These are phyloP conservation scores for Agapornis roseicollis DNA, from an alignment of 2,113 vertebrate species.

Conservation along the genomic window DNA sequence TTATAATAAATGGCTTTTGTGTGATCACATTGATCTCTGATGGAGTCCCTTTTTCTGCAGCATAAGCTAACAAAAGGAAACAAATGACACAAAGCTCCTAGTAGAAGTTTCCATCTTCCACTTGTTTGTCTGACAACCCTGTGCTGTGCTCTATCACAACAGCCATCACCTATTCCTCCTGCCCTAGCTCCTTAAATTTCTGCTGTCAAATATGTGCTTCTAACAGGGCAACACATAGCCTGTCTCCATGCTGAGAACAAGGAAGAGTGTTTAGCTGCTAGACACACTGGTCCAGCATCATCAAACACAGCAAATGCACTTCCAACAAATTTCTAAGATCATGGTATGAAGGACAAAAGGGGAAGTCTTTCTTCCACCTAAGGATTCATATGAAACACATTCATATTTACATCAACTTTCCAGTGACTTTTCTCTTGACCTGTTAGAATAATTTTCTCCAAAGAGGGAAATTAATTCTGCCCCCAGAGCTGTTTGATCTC, in stretches of 20 bases:
- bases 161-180: background rate
- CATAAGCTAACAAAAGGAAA: background rate
- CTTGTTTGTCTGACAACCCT: background rate
- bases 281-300: background rate
- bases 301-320: background rate
- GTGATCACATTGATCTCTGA: no score
- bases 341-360: fast-evolving
- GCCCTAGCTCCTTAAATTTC: no score
- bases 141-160: background rate
- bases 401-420: background rate
- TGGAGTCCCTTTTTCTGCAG: no score
- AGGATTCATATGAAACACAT: fast-evolving
- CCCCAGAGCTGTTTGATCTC: background rate
- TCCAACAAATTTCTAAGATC: background rate
- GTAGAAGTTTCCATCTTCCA: background rate
- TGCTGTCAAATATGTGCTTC: background rate
- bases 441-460: background rate
- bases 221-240: fast-evolving
- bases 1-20: no score
- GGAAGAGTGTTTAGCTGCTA: background rate
- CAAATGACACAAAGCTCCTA: background rate
- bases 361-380: background rate
- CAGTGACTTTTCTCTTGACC: background rate
- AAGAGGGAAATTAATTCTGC: constrained; percentile 4
- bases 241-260: background rate